Conservation (phyloP, 2,888 invertebrate genomes). For the Halictus quadricinctus region DNA sequence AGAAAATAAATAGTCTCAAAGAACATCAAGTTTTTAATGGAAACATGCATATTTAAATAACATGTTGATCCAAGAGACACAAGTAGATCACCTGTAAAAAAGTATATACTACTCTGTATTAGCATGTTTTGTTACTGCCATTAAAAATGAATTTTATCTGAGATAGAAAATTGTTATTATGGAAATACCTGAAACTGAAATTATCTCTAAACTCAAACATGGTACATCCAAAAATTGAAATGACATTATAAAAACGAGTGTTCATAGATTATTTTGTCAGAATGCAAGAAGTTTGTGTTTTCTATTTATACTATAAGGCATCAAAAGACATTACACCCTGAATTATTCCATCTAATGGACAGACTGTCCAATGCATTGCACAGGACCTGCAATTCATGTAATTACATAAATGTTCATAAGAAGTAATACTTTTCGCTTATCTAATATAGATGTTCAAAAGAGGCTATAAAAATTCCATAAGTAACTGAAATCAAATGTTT, state of each 20-base stretch:
- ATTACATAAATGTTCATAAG: background rate
- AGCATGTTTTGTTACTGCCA: no score
- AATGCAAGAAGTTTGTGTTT: slow-evolving; percentile 6
- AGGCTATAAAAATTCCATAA: background rate
- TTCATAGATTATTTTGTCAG: background rate
- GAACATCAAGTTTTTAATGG: background rate
- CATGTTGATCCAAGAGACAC: background rate
- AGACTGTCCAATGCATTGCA: background rate
- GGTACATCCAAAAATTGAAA: background rate
- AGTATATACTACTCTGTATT: background rate
- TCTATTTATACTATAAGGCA: background rate
- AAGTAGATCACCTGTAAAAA: background rate
- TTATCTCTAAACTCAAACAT: background rate
- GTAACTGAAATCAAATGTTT: background rate
- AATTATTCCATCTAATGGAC: background rate
- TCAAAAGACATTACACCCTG: slow-evolving; percentile 11
- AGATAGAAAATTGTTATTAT: background rate
- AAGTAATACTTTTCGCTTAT: background rate
- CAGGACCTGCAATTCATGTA: background rate
- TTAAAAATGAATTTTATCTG: background rate
- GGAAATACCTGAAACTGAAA: background rate
- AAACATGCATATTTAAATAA: background rate
- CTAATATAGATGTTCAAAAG: background rate
- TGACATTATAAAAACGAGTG: background rate
- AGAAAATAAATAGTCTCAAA: background rate